Conservation (phyloP, 2,113 vertebrate genomes). For the Odontesthes bonariensis region DNA sequence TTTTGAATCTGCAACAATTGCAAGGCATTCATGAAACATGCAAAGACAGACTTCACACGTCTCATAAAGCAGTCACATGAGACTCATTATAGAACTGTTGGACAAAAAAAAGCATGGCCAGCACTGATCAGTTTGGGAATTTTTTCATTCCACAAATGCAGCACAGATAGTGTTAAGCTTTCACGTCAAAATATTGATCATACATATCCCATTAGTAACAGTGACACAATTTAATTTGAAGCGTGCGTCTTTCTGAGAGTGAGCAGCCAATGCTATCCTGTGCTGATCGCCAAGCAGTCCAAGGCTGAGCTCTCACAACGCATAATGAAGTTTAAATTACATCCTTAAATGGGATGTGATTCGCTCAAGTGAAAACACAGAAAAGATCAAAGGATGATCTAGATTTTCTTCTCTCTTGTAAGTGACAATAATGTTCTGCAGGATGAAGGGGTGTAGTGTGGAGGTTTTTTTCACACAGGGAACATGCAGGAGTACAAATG, state of each 20-base stretch:
- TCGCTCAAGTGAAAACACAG: constrained; percentile 61
- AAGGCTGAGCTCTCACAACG: constrained; percentile 65
- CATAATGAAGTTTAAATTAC: constrained; percentile 79
- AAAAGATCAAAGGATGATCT: constrained; percentile 80
- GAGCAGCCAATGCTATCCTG: constrained; percentile 67
- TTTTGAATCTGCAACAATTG: constrained; percentile 75
- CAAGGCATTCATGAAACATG: constrained; percentile 45
- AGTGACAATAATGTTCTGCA: constrained; percentile 63
- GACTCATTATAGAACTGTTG: constrained; percentile 80
- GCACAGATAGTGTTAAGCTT: constrained; percentile 39
- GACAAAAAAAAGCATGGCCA: constrained; percentile 56
- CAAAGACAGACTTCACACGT: constrained; percentile 63
- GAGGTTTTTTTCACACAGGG: constrained; percentile 31
- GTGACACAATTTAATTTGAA: constrained; percentile 73
- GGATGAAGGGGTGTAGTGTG: constrained; percentile 35
- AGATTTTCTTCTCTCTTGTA: constrained; percentile 64
- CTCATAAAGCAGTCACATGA: constrained; percentile 73
- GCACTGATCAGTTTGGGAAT: constrained; percentile 72
- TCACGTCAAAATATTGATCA: constrained; percentile 67
- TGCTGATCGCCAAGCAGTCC: constrained; percentile 66
- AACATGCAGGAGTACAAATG: constrained; percentile 55
- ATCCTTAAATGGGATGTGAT: constrained; percentile 74
- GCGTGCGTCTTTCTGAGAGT: constrained; percentile 64
- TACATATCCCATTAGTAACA: constrained; percentile 65
- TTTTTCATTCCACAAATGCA: constrained; percentile 56